Conservation (phyloP, 2,113 vertebrate genomes). For the Hyaena hyaena region DNA sequence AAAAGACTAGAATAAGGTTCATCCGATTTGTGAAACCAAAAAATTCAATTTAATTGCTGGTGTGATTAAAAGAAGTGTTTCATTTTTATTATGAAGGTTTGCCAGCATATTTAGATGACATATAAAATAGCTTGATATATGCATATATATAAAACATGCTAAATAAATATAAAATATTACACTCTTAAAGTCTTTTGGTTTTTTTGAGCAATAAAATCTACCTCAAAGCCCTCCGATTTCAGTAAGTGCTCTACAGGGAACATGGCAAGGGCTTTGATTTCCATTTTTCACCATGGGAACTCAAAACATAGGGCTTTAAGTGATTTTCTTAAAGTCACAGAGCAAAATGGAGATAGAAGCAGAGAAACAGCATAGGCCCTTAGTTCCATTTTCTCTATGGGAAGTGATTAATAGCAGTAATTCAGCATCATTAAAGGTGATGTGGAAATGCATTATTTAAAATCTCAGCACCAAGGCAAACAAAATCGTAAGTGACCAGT, state of each 20-base stretch:
- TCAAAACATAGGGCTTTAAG: constrained; percentile 50
- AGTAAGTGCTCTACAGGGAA: constrained; percentile 52
- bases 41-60: constrained; percentile 48
- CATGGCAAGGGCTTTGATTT: constrained; percentile 52
- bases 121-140: constrained; percentile 38
- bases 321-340: constrained; percentile 46
- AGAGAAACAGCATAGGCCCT: neutral
- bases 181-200: neutral
- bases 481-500: constrained; percentile 49
- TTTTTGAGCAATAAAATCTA: constrained; percentile 51
- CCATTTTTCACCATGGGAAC: constrained; percentile 48
- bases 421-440: constrained; percentile 34
- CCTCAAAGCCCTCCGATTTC: constrained; percentile 43
- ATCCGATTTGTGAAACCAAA: constrained; percentile 35
- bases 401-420: constrained; percentile 49
- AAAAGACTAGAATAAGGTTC: constrained; percentile 56
- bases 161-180: constrained; percentile 51
- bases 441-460: constrained; percentile 49
- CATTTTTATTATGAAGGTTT: constrained; percentile 50
- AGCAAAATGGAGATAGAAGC: constrained; percentile 38
- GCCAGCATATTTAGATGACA: constrained; percentile 3
- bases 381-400: constrained; percentile 48
- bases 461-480: constrained; percentile 41
- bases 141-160: neutral
- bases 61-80: constrained; percentile 46